Base-by-base conservation (phyloP, 2,888 invertebrate species). In the Heteromurus nitidus region DNA sequence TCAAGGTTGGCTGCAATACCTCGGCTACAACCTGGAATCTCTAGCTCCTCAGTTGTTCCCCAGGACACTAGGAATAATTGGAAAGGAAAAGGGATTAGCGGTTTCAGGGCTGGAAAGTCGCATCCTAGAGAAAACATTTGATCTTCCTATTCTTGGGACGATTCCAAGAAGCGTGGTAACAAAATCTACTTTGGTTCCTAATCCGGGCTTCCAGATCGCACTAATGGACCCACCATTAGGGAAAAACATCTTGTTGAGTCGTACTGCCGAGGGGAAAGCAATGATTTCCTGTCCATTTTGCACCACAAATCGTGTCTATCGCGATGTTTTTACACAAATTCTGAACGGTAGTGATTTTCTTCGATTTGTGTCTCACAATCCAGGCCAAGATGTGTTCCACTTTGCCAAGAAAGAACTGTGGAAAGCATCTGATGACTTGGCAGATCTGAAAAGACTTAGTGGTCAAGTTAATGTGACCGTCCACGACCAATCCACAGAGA, bases 361-460 rank as follows among this genome's bases (percentile, higher is more conserved):
- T 87, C 95, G 96, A 44, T 95, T 96, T 90, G 93, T 96, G 68
- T 94, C 96, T 31, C 96, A 96, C 89, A 95, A 94, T 86, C 94
- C 95, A 20, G 95, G 95, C 88, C 96, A 96, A 89, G 96, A 97
- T 88, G 95, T 95, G 13, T 96, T 97, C 91, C 96, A 95, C 90
- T 97, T 97, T 89, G 95, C 96, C 20, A 97, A 97, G 88, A 96
- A 96, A 88, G 95, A 96, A 86, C 93, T 94, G 0, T 96, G 96
- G 95, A 93, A 95, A 53, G 95, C 96, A 5, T 93, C 93, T 82
- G 96, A 96, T 88, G 96, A 97, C 89, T 93, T 95, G 86, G 95
- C 94, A 84, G 96, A 96, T 88, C 89, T 97, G 86, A 96, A 96
- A 89, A 92, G 96, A 11, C 92, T 97, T 87, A 96, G 96, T 87